phyloP scores from a whole-genome alignment of 2,113 vertebrate genomes.

The Osmerus eperlanus region DNA sequence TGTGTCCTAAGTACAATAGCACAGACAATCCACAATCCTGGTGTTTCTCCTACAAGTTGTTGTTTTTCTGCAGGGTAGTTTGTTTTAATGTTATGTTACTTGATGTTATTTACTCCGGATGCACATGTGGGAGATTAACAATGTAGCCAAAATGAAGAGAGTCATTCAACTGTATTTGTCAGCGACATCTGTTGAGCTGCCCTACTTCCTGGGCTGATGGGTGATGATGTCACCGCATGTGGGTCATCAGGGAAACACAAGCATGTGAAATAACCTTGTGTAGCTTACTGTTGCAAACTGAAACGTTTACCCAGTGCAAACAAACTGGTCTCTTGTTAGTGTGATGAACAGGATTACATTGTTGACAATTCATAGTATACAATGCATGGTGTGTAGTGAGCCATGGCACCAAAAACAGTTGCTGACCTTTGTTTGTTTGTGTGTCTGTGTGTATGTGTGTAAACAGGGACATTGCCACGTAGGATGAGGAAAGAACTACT shows the following conservation, averaged over 20 bases:
- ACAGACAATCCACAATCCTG: background rate
- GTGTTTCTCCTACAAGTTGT: no score
- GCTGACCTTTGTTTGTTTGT: background rate
- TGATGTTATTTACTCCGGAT: constrained; percentile 34
- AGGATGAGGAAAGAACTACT: constrained; percentile 93
- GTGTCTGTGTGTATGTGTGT: constrained; percentile 27
- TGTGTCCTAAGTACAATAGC: constrained; percentile 11
- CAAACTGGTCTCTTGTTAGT: no score
- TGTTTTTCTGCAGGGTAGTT: no score
- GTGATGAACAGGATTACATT: no score
- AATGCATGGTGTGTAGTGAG: background rate
- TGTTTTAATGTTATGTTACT: no score
- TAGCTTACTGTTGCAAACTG: background rate
- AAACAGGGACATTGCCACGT: constrained; percentile 86
- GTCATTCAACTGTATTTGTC: constrained; percentile 36
- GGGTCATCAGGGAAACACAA: constrained; percentile 41
- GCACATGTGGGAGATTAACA: constrained; percentile 31
- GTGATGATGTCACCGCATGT: constrained; percentile 28
- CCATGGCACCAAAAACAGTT: background rate
- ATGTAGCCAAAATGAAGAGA: constrained; percentile 12
- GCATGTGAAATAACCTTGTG: constrained; percentile 1
- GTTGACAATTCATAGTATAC: no score
- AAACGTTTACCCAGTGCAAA: no score
- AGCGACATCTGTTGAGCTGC: constrained; percentile 59
- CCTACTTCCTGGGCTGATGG: constrained; percentile 45